A percentile compares a stretch with the other conserved stretches of the same genome.
These are phyloP conservation scores for Fopius arisanus DNA, from an alignment of 1,140 invertebrate genomes.

Conservation along the genomic window DNA sequence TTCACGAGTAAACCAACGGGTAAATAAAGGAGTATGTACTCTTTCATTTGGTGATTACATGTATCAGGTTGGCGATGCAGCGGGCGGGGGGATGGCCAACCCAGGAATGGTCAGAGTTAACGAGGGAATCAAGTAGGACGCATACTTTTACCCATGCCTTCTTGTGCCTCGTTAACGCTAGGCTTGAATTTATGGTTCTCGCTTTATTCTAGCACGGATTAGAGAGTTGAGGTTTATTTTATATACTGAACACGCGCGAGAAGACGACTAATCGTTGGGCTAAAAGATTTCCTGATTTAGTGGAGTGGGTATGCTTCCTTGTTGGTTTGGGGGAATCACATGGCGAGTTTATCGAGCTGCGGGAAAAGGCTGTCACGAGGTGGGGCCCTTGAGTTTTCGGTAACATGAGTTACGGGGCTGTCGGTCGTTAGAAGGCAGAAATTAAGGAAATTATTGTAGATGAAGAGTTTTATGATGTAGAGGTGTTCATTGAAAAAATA, in stretches of 20 bases:
- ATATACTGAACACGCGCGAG: background rate
- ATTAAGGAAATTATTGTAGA: too few species aligned
- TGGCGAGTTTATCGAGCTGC: too few species aligned
- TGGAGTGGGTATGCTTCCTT: background rate
- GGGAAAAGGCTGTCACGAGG: too few species aligned
- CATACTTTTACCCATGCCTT: slow-evolving; percentile 32
- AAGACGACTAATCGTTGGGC: slow-evolving; percentile 31
- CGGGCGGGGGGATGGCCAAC: background rate
- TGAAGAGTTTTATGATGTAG: too few species aligned
- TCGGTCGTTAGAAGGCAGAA: too few species aligned
- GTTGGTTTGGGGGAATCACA: background rate
- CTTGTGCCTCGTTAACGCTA: slow-evolving; percentile 30
- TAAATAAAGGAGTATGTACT: background rate
- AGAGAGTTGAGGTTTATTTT: slow-evolving; percentile 22
- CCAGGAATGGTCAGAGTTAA: slow-evolving; percentile 33
- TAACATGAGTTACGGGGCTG: too few species aligned
- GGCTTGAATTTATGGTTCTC: slow-evolving; percentile 27
- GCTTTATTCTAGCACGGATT: slow-evolving; percentile 18
- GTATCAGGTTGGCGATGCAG: background rate
- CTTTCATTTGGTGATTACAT: background rate
- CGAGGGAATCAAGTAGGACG: slow-evolving; percentile 39
- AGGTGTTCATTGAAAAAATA: too few species aligned
- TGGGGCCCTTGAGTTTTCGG: too few species aligned
- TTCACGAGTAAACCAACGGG: background rate
- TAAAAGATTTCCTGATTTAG: slow-evolving; percentile 24